Percentiles rank a stretch among this genome's conserved stretches.
Evolutionary conservation across 2,888 invertebrate genomes (phyloP).

Genomic region (Muscina levida): DNA sequence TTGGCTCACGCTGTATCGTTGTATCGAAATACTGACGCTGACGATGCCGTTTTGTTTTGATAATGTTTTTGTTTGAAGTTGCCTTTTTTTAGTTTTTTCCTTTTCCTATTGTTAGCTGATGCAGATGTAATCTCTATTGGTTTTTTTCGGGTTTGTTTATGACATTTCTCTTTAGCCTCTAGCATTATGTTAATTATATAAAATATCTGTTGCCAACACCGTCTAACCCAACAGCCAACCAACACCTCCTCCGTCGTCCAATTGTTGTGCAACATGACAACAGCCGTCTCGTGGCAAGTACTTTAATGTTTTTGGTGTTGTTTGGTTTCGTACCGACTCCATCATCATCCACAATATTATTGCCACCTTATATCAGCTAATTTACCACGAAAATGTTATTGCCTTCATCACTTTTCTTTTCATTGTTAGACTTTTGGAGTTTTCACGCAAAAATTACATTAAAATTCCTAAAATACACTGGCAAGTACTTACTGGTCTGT

Average conservation of each 20-base stretch:
- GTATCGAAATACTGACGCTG: neutral
- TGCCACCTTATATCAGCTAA: slow-evolving; percentile 44
- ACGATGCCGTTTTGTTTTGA: slow-evolving; percentile 19
- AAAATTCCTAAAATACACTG: slow-evolving; percentile 51
- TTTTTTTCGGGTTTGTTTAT: neutral
- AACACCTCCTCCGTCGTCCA: slow-evolving; percentile 40
- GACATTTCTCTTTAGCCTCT: neutral
- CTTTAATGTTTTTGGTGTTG: too few relatives aligned
- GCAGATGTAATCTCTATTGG: neutral
- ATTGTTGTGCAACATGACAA: slow-evolving; percentile 50
- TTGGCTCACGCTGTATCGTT: neutral
- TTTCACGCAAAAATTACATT: slow-evolving; percentile 66
- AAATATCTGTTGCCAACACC: neutral
- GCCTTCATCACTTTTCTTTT: slow-evolving; percentile 47
- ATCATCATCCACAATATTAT: slow-evolving; percentile 9
- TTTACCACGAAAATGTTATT: slow-evolving; percentile 45
- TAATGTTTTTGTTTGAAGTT: neutral
- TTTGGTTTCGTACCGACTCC: neutral
- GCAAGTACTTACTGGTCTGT: neutral
- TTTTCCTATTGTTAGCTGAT: neutral
- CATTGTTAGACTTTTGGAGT: slow-evolving; percentile 53
- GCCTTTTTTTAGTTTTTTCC: neutral
- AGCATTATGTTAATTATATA: slow-evolving; percentile 38
- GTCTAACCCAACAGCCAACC: slow-evolving; percentile 43
- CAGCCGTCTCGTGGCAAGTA: slow-evolving; percentile 3